These are phyloP conservation scores for Xiphydria camelus DNA, from an alignment of 2,888 invertebrate genomes.

Conservation along the genomic window DNA sequence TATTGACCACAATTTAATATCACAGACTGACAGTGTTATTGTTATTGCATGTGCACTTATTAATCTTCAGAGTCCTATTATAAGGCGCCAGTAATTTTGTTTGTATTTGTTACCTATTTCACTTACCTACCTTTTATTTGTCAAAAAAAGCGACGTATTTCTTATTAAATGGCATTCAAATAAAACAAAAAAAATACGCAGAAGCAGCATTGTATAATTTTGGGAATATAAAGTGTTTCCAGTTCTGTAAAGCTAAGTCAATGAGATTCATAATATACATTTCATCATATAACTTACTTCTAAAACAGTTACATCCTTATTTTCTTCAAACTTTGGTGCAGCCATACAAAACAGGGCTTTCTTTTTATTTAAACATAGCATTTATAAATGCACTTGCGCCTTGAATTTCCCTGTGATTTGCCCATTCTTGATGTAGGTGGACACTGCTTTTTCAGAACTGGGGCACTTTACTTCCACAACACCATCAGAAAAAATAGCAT, in stretches of 20 bases:
- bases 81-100: too few relatives aligned
- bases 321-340: slow-evolving; percentile 19
- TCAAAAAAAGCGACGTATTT: too few relatives aligned
- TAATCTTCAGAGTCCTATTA: slow-evolving; percentile 24
- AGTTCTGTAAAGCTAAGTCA: too few relatives aligned
- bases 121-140: too few relatives aligned
- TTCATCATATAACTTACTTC: too few relatives aligned
- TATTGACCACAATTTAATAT: slow-evolving; percentile 15
- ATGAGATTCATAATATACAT: too few relatives aligned
- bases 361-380: slow-evolving; percentile 19
- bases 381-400: slow-evolving; percentile 28
- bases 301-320: too few relatives aligned
- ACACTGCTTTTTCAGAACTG: slow-evolving; percentile 11
- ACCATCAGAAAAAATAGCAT: slow-evolving; percentile 21
- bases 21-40: slow-evolving; percentile 17
- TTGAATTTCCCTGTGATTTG: slow-evolving; percentile 16
- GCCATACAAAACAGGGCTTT: slow-evolving; percentile 25
- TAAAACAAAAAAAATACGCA: too few relatives aligned
- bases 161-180: too few relatives aligned
- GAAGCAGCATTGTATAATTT: too few relatives aligned
- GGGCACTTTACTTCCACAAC: slow-evolving; percentile 31
- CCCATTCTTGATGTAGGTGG: slow-evolving; percentile 16
- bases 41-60: slow-evolving; percentile 21
- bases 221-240: too few relatives aligned
- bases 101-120: too few relatives aligned